A percentile compares a stretch with the other conserved stretches of the same genome.
Evolutionary conservation across 1,140 invertebrate genomes (phyloP).

Genomic region (Ostrea edulis): DNA sequence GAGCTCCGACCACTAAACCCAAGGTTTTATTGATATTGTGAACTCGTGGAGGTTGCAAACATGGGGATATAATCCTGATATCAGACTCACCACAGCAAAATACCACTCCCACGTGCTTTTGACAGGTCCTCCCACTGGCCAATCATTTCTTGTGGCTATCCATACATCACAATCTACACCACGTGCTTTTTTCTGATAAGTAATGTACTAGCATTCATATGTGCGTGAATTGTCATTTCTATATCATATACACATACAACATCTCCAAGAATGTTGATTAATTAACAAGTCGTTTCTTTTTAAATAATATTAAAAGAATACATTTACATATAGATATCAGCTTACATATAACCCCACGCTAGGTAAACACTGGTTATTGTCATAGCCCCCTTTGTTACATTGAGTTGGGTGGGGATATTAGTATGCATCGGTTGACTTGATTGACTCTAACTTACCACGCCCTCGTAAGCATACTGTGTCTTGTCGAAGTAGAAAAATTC

Average conservation of each 20-base stretch:
- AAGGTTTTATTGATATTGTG: too few relatives aligned
- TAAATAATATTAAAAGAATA: too few relatives aligned
- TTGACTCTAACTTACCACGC: conserved; percentile 53
- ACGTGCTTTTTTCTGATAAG: conserved; percentile 52
- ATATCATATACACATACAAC: too few relatives aligned
- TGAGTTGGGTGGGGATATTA: not conserved
- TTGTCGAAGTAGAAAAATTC: conserved; percentile 68
- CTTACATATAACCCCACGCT: too few relatives aligned
- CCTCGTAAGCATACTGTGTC: conserved; percentile 58
- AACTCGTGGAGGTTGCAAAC: too few relatives aligned
- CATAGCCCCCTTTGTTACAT: too few relatives aligned
- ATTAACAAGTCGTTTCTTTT: not conserved
- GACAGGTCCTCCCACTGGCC: conserved; percentile 56
- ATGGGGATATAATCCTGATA: not conserved
- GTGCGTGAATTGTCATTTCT: too few relatives aligned
- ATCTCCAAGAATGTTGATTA: too few relatives aligned
- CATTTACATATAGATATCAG: too few relatives aligned
- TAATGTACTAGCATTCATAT: not conserved
- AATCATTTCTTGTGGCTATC: conserved; percentile 63
- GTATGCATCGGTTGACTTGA: too few relatives aligned
- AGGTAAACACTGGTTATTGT: not conserved
- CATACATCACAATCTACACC: conserved; percentile 62
- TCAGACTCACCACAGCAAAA: conserved; percentile 61
- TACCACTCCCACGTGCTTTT: conserved; percentile 66
- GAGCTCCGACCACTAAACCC: too few relatives aligned